Conservation (phyloP, 2,113 vertebrate genomes). For the Phoenicopterus ruber region DNA sequence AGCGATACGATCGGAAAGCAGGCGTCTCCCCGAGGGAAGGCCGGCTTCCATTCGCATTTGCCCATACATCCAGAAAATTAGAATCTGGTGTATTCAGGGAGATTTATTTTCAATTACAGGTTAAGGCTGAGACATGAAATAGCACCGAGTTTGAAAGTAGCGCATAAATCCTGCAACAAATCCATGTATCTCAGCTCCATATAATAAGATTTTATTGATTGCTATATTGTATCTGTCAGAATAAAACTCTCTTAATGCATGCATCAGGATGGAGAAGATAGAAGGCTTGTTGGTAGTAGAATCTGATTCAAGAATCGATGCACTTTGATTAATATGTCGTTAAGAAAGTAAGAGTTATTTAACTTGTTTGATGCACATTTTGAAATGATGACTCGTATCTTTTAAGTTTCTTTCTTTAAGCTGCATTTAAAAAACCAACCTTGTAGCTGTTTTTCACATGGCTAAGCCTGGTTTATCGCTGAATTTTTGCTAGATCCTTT, state of each 20-base stretch:
- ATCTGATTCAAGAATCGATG: conserved; percentile 55
- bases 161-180: conserved; percentile 61
- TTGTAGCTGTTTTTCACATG: not conserved
- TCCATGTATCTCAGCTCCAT: conserved; percentile 60
- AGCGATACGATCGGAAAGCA: not conserved
- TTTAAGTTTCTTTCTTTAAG: conserved; percentile 14
- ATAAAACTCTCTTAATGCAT: conserved; percentile 66
- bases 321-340: conserved; percentile 63
- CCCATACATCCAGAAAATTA: conserved; percentile 43
- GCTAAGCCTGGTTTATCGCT: not conserved
- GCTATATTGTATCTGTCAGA: conserved; percentile 67
- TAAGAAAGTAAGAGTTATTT: conserved; percentile 69
- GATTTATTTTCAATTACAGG: conserved; percentile 75
- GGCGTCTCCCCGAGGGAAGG: not conserved
- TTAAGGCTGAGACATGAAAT: conserved; percentile 59
- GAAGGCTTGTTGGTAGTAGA: conserved; percentile 40
- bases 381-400: conserved; percentile 23
- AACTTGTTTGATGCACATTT: conserved; percentile 58
- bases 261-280: conserved; percentile 40
- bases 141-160: conserved; percentile 26
- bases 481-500: not conserved
- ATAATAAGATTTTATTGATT: conserved; percentile 69
- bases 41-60: not conserved
- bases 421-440: not conserved
- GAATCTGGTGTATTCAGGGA: conserved; percentile 39